Evolutionary conservation across 2,113 vertebrate species (phyloP), one percentile per base, ranked within the genome.

Genomic region (Reinhardtius hippoglossoides): DNA sequence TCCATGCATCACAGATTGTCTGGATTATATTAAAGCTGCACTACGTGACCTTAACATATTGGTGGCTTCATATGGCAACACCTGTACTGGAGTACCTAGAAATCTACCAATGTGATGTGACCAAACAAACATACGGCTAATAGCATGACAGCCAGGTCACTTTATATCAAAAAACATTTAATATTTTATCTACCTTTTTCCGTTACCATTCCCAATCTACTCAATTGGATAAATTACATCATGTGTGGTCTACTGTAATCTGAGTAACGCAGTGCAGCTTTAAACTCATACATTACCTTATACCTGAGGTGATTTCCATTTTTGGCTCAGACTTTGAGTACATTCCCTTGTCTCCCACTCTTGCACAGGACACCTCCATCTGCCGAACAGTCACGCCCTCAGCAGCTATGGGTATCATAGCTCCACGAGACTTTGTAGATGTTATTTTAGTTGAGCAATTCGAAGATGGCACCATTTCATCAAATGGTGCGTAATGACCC

Each of bases 361-460:
- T 86, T 21, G 1, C 24, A 5, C 86, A 99, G 98, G 91, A 92
- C 1, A 26, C 96, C 26, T 94, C 94, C 0, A 48, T 99, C 2
- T 95, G 95, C 91, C 93, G 96, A 82, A 98, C 97, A 0, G 89
- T 96, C 48, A 99, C 97, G 0, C 95, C 97, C 5, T 96, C 97
- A 0, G 96, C 96, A 8, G 96, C 95, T n/a, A 97, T 98, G 97
- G 97, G 93, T 21, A 92, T 98, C 62, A 98, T 99, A 71, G 96
- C 98, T 12, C 97, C 97, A 31, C 93, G 97, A 83, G 97, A 99
- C 74, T 99, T 99, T 80, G 95, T 99, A 67, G 98, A 99, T 81
- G 93, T 97, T 52, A 94, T 97, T 86, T 87, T 96, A 64, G 76
- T 96, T 21, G 96, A 93, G 86, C 91, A 91, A 1, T 96, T 94